Evolutionary conservation across 2,113 vertebrate species (phyloP).

Genomic region (Thryonomys swinderianus): DNA sequence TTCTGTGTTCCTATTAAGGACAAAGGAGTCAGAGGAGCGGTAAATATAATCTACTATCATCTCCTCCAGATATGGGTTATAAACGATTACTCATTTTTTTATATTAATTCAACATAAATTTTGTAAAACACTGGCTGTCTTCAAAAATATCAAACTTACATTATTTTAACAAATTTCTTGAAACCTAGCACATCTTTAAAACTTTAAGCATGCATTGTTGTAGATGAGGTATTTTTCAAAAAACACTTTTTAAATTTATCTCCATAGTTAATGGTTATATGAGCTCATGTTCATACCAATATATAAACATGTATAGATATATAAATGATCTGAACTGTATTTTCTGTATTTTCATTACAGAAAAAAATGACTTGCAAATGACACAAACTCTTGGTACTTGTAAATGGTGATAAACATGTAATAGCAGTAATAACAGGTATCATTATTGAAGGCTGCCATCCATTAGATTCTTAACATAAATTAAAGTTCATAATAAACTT

Average conservation of each 20-base stretch:
- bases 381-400: slow-evolving; percentile 18
- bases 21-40: background rate
- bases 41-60: slow-evolving; percentile 43
- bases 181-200: slow-evolving; percentile 42
- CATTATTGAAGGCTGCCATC: background rate
- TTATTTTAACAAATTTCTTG: slow-evolving; percentile 51
- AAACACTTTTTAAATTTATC: slow-evolving; percentile 15
- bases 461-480: slow-evolving; percentile 50
- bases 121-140: slow-evolving; percentile 24
- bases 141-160: slow-evolving; percentile 7
- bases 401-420: background rate
- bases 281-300: background rate
- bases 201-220: background rate
- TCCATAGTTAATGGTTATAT: background rate
- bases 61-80: background rate
- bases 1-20: slow-evolving; percentile 54
- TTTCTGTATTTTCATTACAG: slow-evolving; percentile 48
- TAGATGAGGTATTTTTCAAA: background rate
- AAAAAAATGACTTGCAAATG: slow-evolving; percentile 29
- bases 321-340: slow-evolving; percentile 37
- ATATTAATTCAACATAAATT: slow-evolving; percentile 38
- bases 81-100: slow-evolving; percentile 20
- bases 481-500: background rate
- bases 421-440: background rate
- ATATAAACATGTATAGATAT: background rate